These are phyloP conservation scores for Drosophila leonis DNA, from an alignment of 2,888 invertebrate species.

Conservation along the genomic window DNA sequence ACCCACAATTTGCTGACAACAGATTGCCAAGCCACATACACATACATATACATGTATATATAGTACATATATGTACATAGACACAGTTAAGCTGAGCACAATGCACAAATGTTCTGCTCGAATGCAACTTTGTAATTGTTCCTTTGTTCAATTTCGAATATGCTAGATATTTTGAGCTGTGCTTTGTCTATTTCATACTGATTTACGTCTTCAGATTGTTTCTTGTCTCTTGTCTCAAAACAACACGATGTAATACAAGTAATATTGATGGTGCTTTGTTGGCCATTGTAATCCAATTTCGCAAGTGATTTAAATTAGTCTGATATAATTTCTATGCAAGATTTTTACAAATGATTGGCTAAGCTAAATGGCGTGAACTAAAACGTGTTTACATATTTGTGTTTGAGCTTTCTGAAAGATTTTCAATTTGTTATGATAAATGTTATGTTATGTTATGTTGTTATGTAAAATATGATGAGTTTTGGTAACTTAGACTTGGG, in stretches of 20 bases:
- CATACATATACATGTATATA: slow-evolving; percentile 9
- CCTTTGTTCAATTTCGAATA: slow-evolving; percentile 23
- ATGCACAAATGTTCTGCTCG: slow-evolving; percentile 9
- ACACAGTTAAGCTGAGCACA: neutral
- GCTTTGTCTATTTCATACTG: slow-evolving; percentile 45
- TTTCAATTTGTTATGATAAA: too few species aligned
- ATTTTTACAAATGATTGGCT: neutral
- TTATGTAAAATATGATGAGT: neutral
- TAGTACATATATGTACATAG: slow-evolving; percentile 8
- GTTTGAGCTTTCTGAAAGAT: neutral
- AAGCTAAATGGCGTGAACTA: neutral
- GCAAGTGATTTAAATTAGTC: neutral
- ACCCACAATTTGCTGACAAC: slow-evolving; percentile 69
- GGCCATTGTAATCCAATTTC: slow-evolving; percentile 5
- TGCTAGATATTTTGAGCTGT: slow-evolving; percentile 24
- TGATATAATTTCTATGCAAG: neutral
- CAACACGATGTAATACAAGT: slow-evolving; percentile 37
- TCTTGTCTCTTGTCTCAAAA: neutral
- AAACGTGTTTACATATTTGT: neutral
- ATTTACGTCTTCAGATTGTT: slow-evolving; percentile 51
- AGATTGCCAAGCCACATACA: slow-evolving; percentile 17
- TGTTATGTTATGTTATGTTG: too few species aligned
- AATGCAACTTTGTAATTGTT: slow-evolving; percentile 65
- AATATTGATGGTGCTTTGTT: slow-evolving; percentile 22
- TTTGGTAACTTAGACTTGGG: neutral